phyloP scores from a whole-genome alignment of 1,140 invertebrate species.

The Drosophila ambigua region DNA sequence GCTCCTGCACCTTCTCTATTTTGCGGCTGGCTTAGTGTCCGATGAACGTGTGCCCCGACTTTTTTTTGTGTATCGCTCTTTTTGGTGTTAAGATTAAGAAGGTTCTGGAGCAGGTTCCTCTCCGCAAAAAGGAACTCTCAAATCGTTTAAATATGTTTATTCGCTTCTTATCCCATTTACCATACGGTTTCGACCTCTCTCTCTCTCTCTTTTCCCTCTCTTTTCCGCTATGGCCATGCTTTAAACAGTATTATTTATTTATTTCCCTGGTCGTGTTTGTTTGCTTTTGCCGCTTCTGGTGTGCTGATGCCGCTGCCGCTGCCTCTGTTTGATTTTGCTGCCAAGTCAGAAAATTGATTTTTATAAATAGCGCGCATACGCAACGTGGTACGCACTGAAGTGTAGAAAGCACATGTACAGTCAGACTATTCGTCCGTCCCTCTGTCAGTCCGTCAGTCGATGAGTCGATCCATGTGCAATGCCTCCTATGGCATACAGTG shows the following conservation, averaged over 20 bases:
- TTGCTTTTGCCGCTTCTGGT: slow-evolving; percentile 13
- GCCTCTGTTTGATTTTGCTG: slow-evolving; percentile 30
- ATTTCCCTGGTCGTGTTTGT: slow-evolving; percentile 47
- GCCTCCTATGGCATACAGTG: slow-evolving; percentile 41
- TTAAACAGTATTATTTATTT: slow-evolving; percentile 68
- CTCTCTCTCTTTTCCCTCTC: too few relatives aligned
- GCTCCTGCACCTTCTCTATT: too few relatives aligned
- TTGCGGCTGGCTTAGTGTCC: too few relatives aligned
- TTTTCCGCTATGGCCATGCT: slow-evolving; percentile 22
- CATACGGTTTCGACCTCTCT: not conserved
- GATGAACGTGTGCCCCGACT: too few relatives aligned
- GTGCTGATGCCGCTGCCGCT: not conserved
- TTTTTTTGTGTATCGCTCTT: too few relatives aligned
- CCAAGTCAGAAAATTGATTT: slow-evolving; percentile 79
- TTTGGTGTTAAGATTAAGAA: too few relatives aligned
- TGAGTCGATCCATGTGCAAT: slow-evolving; percentile 43
- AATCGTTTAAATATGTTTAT: too few relatives aligned
- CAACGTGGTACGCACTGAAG: slow-evolving; percentile 78
- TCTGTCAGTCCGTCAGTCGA: not conserved
- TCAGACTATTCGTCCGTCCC: slow-evolving; percentile 4
- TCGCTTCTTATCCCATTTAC: not conserved
- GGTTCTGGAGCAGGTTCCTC: too few relatives aligned
- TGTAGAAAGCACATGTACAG: slow-evolving; percentile 60
- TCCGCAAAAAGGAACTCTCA: too few relatives aligned
- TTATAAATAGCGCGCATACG: slow-evolving; percentile 81